A percentile compares a stretch with the other conserved stretches of the same genome.
Evolutionary conservation across 2,797 vertebrate species (phyloP).

Genomic region (Hylomyscus alleni): DNA sequence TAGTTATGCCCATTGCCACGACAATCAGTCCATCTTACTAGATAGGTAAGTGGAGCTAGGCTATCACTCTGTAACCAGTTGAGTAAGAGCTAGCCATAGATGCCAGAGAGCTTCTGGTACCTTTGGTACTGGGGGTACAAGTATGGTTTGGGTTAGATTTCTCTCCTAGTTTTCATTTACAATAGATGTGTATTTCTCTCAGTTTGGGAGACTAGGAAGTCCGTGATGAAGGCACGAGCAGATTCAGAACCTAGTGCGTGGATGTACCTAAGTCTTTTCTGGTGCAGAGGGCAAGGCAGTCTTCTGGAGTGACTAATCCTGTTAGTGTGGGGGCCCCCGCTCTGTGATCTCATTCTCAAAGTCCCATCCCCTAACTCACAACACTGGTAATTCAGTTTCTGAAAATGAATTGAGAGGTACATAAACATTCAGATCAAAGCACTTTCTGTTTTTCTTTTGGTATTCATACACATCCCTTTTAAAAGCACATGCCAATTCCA

Average conservation of each 20-base stretch:
- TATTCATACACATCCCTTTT: slow-evolving; percentile 9
- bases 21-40: neutral
- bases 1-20: too few relatives aligned
- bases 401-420: neutral
- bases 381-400: neutral
- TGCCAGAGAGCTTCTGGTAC: neutral
- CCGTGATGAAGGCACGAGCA: neutral
- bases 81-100: neutral
- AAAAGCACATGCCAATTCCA: slow-evolving; percentile 11
- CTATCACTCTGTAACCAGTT: too few relatives aligned
- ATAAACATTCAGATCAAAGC: neutral
- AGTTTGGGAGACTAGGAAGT: neutral
- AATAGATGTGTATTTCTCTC: neutral
- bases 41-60: neutral
- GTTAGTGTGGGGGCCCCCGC: neutral
- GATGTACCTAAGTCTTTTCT: neutral
- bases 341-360: neutral
- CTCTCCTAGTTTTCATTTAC: neutral
- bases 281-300: neutral
- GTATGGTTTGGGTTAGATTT: slow-evolving; percentile 32
- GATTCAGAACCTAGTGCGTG: neutral
- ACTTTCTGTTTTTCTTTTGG: slow-evolving; percentile 51
- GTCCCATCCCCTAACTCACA: neutral
- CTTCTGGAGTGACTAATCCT: neutral
- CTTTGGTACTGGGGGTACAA: neutral